Base-by-base conservation (phyloP, 2,888 invertebrate species). In the Siphlonurus alternatus region DNA sequence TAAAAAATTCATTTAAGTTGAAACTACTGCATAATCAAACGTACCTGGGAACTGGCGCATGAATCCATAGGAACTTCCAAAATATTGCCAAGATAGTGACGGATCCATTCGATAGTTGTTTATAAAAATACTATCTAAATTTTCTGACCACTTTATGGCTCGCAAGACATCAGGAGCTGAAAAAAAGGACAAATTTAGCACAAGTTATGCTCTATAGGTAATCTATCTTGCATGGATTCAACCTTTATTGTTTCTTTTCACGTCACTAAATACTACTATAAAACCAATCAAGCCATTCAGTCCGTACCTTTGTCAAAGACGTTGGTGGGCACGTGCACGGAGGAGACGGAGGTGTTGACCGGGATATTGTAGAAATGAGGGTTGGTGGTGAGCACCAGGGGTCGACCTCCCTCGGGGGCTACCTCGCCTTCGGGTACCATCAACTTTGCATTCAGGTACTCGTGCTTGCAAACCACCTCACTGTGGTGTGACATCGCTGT, bases 11-110 rank as follows among this genome's bases (percentile, higher is more conserved):
- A n/a, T 51, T 51, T 51, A 51, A 15, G 53, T 51, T 51, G 10
- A n/a, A 51, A 51, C 53, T 51, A 51, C n/a, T 15, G 10, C n/a
- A 15, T 51, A 15, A 15, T 51, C n/a, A 51, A 10, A 15, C 10
- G n/a, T 79, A 89, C 91, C 91, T 71, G 99, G 99, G 78, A 89
- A 99, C 74, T 95, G 93, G 70, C 98, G 82, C 85, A 99, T 93
- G 75, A 98, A 97, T 56, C 99, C 99, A 20, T 92, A 89, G 51
- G 95, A 88, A 75, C 95, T 96, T 68, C 98, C 97, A 76, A 98
- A 99, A 76, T 94, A 97, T 78, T 99, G 99, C 94, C 97, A 99
- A 2, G 92, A 91, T 56, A 96, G 79, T 2, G 91, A 88, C 19
- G 91, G 90, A 76, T 94, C 92, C 66, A 83, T 83, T 73, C 87